Evolutionary conservation across 2,113 vertebrate genomes (phyloP).

Genomic region (Tretioscincus oriximinensis): DNA sequence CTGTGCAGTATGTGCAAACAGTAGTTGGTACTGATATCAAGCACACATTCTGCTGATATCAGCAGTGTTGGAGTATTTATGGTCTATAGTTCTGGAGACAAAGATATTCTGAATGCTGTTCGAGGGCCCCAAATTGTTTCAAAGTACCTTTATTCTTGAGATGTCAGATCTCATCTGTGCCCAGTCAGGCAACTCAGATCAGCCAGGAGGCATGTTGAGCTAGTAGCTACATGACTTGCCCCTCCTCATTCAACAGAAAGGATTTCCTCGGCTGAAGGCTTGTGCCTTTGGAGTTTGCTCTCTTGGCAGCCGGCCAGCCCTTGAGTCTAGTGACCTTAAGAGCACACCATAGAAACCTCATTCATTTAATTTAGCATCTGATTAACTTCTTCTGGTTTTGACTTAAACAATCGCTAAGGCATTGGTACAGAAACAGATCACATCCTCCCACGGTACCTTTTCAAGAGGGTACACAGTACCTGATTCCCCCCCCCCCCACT

Average conservation of each 20-base stretch:
- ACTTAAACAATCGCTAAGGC: not conserved
- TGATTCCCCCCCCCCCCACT: not conserved
- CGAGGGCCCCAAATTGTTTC: not conserved
- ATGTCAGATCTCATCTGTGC: rapidly evolving
- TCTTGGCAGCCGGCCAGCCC: slow-evolving; percentile 44
- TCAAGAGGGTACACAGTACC: not conserved
- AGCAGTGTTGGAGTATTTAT: not conserved
- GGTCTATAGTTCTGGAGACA: not conserved
- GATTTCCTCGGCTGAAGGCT: slow-evolving; percentile 43
- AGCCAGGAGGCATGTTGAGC: not conserved
- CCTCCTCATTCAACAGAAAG: not conserved
- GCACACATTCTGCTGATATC: not conserved
- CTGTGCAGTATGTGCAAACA: too few species aligned
- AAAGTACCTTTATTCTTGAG: not conserved
- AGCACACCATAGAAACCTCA: slow-evolving; percentile 26
- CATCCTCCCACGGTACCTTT: not conserved
- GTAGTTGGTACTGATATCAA: too few species aligned
- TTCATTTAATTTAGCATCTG: slow-evolving; percentile 35
- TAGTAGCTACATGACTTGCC: slow-evolving; percentile 1
- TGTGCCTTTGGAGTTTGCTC: slow-evolving; percentile 29
- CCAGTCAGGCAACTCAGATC: slow-evolving; percentile 17
- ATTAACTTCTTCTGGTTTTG: slow-evolving; percentile 39
- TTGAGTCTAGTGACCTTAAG: slow-evolving; percentile 52
- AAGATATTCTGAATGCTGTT: not conserved
- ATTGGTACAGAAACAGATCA: not conserved